Evolutionary conservation across 2,113 vertebrate genomes (phyloP), one percentile per base, ranked within the genome.

Genomic region (Spermophilus dauricus): DNA sequence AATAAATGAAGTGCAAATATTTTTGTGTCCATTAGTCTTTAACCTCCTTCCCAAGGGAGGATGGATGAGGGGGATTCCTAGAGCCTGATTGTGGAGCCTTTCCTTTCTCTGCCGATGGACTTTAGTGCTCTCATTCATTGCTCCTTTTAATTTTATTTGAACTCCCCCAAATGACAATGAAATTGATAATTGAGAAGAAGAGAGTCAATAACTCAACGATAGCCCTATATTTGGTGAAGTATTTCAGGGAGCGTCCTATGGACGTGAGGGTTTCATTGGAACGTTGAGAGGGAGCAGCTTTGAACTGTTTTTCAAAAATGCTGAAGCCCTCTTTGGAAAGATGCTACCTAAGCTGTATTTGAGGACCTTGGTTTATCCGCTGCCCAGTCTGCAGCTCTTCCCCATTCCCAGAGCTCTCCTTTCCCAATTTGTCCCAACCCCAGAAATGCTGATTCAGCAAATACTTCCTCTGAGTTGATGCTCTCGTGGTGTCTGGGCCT

Each of bases 111-210:
- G 48, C 89, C 8, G 84, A 56, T 42, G 67, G 16, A n/a, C 80
- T 73, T 95, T 72, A 56, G 13, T 65, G 70, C 16, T 58, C 42
- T 91, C 10, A 45, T 12, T 48, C 22, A 26, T 81, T 61, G 77
- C 11, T 75, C 32, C 39, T 84, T 76, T 72, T 90, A 14, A 24
- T 96, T 97, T 86, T 70, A 42, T 48, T 89, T 86, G 67, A 63
- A 28, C 14, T 61, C 26, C 48, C 45, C 51, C 32, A 70, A 39
- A 78, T 86, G 73, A 83, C 72, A 89, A 48, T 10, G 51, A 18
- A 30, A 17, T 67, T 80, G n/a, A 51, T 89, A 20, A 17, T 28
- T 42, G 51, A 45, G 28, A 39, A 18, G 34, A 70, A 77, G 53
- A 92, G n/a, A 32, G 7, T 82, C n/a, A 72, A 7, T 56, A 82